A percentile compares a stretch with the other conserved stretches of the same genome.
Evolutionary conservation across 2,797 vertebrate genomes (phyloP).

Genomic region (Lophotriccus pileatus): DNA sequence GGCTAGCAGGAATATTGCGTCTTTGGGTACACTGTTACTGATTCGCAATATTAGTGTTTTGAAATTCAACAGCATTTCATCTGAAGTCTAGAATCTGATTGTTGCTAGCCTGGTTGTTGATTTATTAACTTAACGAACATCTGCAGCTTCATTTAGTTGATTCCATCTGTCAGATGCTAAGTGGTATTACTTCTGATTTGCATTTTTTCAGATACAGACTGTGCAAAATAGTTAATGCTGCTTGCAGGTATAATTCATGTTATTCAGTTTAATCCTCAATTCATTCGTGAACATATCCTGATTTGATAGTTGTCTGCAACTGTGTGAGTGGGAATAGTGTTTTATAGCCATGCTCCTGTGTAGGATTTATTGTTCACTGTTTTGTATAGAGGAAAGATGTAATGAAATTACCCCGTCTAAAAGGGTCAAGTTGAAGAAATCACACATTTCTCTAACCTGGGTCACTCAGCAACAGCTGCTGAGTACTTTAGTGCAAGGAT

Average conservation of each 20-base stretch:
- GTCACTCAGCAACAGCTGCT: background rate
- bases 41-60: background rate
- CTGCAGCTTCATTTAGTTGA: background rate
- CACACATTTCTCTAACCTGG: background rate
- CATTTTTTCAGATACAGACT: constrained; percentile 37
- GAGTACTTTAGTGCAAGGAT: background rate
- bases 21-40: background rate
- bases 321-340: background rate
- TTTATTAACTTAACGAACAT: constrained; percentile 29
- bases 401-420: background rate
- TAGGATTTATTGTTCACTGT: background rate
- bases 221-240: constrained; percentile 10
- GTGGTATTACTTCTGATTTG: constrained; percentile 4
- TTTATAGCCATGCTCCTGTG: background rate
- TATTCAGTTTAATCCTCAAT: constrained; percentile 45
- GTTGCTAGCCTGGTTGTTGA: background rate
- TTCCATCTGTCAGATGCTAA: constrained; percentile 44
- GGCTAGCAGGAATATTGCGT: background rate
- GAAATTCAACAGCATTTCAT: constrained; percentile 37
- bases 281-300: background rate
- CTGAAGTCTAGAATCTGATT: background rate
- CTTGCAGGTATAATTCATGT: constrained; percentile 49
- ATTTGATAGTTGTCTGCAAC: background rate
- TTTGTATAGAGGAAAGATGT: background rate
- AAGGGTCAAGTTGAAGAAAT: background rate